Evolutionary conservation across 2,113 vertebrate genomes (phyloP).

Genomic region (Cinclus mexicanus): DNA sequence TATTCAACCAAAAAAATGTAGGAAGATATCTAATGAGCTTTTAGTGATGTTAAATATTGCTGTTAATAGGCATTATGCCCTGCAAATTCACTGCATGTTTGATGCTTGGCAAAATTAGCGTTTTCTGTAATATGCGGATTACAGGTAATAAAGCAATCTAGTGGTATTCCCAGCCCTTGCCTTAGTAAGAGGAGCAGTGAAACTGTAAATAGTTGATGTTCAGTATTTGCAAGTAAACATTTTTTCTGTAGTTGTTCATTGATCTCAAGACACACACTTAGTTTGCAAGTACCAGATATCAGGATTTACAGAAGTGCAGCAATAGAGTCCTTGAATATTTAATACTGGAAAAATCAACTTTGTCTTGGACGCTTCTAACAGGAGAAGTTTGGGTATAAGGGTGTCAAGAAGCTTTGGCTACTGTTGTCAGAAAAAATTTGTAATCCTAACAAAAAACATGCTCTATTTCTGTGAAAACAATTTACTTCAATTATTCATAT

Average conservation of each 20-base stretch:
- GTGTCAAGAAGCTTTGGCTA: constrained; percentile 60
- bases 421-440: constrained; percentile 69
- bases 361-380: constrained; percentile 61
- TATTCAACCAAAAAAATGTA: constrained; percentile 78
- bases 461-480: constrained; percentile 18
- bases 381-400: constrained; percentile 36
- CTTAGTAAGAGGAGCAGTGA: constrained; percentile 81
- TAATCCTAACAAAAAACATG: background rate
- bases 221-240: constrained; percentile 88
- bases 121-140: constrained; percentile 74
- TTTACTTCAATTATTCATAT: background rate
- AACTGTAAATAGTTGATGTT: constrained; percentile 94
- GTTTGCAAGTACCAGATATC: constrained; percentile 71
- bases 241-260: constrained; percentile 75
- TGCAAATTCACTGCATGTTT: constrained; percentile 90
- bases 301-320: constrained; percentile 73
- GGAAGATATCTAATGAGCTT: constrained; percentile 79
- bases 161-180: constrained; percentile 80
- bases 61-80: constrained; percentile 88
- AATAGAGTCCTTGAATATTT: constrained; percentile 79
- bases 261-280: constrained; percentile 72
- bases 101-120: constrained; percentile 85
- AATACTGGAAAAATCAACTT: constrained; percentile 75
- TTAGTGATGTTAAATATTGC: constrained; percentile 87
- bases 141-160: constrained; percentile 78